Base-by-base conservation (phyloP, 2,797 vertebrate species). In the Ptychadena robeensis region DNA sequence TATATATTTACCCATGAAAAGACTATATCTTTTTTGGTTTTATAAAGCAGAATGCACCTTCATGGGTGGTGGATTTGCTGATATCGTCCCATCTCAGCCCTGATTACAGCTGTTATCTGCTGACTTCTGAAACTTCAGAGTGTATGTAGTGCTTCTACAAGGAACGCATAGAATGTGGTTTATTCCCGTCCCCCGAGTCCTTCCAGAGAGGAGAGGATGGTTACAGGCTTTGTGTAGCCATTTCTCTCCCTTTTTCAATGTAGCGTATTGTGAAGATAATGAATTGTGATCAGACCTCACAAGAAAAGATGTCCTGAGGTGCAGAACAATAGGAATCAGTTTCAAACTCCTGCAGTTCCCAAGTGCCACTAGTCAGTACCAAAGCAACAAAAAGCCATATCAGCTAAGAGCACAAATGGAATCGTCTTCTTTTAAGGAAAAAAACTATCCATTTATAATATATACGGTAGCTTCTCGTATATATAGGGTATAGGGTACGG, bases 231-330 rank as follows among this genome's bases (percentile, higher is more conserved):
- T 63, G 53, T n/a, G 8, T 1, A 61, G n/a, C 32, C 35, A 64
- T 11, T 78, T 34, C 38, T 30, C 59, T 27, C 6, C 61, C 37
- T 37, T 15, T 48, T 72, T 10, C 22, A 35, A 32, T 37, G 48
- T 31, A 38, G 48, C 37, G 64, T 53, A 75, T 64, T 57, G 64
- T 37, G 63, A 82, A 69, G 64, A 40, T 82, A 82, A 82, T 82
- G 34, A 82, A 68, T 68, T 68, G 72, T 68, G 44, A 74, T 68
- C 44, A 57, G 80, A 75, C 65, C 80, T 61, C 64, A 61, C 34
- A 75, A 59, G 72, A 61, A 35, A 68, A 40, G 64, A 68, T 75
- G 44, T 44, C 80, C 72, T 69, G 64, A 82, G 80, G 80, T 75
- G 72, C 32, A 59, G 64, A 38, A 75, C 71, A 75, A 68, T 67